A percentile compares a stretch with the other conserved stretches of the same genome.
Conservation (phyloP, 2,797 vertebrate genomes). For the Myoxocephalus aenaeus region DNA sequence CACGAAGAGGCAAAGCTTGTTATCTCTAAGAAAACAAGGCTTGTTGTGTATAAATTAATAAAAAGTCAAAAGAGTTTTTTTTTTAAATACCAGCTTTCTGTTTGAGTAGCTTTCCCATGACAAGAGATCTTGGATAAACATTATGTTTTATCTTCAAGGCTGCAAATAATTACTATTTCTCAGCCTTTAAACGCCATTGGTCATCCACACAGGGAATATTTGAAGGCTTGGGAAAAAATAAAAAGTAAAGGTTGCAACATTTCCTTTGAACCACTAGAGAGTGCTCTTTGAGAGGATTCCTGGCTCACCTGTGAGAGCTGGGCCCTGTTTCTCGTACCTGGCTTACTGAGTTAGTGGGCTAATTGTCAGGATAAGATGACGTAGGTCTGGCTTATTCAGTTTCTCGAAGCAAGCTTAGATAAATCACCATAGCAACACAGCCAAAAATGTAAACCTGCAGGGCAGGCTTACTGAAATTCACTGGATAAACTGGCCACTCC, state of each 20-base stretch:
- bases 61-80: background rate
- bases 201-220: background rate
- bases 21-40: background rate
- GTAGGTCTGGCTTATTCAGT: too few relatives aligned
- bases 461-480: too few relatives aligned
- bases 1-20: background rate
- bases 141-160: background rate
- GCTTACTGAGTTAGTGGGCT: too few relatives aligned
- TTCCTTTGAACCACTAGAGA: slow-evolving; percentile 56
- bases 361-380: too few relatives aligned
- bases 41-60: background rate
- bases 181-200: background rate
- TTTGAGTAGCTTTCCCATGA: background rate
- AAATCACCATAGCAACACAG: too few relatives aligned
- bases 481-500: too few relatives aligned
- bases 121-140: background rate
- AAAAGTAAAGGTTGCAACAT: background rate
- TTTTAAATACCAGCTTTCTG: background rate
- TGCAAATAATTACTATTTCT: background rate
- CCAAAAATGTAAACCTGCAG: too few relatives aligned
- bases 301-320: fast-evolving
- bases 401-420: too few relatives aligned
- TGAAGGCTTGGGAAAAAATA: background rate
- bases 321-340: too few relatives aligned
- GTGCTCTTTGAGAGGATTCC: slow-evolving; percentile 32